Conservation (phyloP, 2,888 invertebrate genomes). For the Ferrisia virgata region DNA sequence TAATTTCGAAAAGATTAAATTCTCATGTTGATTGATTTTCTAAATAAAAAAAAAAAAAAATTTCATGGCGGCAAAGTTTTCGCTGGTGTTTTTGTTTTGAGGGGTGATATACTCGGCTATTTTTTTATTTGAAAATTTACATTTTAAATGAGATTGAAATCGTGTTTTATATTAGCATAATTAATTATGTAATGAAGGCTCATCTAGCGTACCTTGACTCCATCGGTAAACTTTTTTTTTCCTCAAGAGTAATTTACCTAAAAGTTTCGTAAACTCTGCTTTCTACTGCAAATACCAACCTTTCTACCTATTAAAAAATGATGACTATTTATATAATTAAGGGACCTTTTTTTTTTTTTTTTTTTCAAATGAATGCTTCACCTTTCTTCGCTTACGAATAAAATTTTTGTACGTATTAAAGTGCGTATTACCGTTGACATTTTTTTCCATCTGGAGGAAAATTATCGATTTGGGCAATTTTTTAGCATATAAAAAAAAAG, state of each 20-base stretch:
- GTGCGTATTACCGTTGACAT: too few relatives aligned
- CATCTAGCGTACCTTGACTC: background rate
- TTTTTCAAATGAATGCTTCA: background rate
- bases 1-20: too few relatives aligned
- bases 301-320: background rate
- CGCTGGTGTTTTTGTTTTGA: too few relatives aligned
- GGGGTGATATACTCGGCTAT: too few relatives aligned
- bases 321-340: background rate
- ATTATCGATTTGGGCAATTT: too few relatives aligned
- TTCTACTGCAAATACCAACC: too few relatives aligned
- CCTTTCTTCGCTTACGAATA: background rate
- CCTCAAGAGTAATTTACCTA: background rate
- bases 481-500: too few relatives aligned
- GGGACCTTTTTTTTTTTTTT: background rate
- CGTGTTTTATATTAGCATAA: background rate
- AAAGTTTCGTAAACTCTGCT: background rate
- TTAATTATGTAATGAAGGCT: background rate
- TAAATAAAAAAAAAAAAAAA: too few relatives aligned
- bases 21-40: too few relatives aligned
- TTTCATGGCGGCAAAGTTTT: too few relatives aligned
- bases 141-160: background rate
- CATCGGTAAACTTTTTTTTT: background rate
- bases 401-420: too few relatives aligned
- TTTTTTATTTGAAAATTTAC: background rate
- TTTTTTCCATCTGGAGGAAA: too few relatives aligned